Evolutionary conservation across 2,113 vertebrate genomes (phyloP).

Genomic region (Gymnorhina tibicen): DNA sequence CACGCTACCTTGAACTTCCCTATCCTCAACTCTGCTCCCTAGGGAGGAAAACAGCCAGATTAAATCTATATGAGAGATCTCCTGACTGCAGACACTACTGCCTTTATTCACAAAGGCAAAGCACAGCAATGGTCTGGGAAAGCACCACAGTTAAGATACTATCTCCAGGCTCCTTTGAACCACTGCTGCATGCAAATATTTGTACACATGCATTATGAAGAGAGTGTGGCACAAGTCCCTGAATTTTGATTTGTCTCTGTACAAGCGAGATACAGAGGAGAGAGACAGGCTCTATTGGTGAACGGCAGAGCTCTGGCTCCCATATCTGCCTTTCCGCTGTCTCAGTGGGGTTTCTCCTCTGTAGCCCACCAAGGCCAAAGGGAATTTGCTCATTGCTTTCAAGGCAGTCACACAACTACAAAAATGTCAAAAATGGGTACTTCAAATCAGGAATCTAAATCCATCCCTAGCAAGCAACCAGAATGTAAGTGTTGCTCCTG

Average conservation of each 20-base stretch:
- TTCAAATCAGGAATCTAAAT: not conserved
- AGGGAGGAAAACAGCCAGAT: constrained; percentile 50
- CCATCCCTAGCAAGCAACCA: not conserved
- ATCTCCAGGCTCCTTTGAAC: constrained; percentile 59
- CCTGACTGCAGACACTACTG: constrained; percentile 47
- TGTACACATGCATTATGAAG: constrained; percentile 42
- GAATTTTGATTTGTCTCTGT: constrained; percentile 23
- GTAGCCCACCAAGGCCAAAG: not conserved
- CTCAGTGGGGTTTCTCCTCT: not conserved
- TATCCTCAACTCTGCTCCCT: constrained; percentile 30
- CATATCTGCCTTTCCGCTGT: not conserved
- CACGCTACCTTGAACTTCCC: not conserved
- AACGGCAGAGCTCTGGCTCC: not conserved
- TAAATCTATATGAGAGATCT: constrained; percentile 57
- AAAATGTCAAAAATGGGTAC: not conserved
- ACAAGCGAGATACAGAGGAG: not conserved
- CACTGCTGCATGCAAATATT: constrained; percentile 57
- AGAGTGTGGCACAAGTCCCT: constrained; percentile 33
- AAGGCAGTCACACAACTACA: not conserved
- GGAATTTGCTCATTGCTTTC: not conserved
- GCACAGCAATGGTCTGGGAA: constrained; percentile 42
- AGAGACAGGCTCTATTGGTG: not conserved
- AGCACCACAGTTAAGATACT: constrained; percentile 54
- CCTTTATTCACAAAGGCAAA: constrained; percentile 58
- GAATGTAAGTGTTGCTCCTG: not conserved